Conservation (phyloP, 2,888 invertebrate species). For the Tachina lurida region DNA sequence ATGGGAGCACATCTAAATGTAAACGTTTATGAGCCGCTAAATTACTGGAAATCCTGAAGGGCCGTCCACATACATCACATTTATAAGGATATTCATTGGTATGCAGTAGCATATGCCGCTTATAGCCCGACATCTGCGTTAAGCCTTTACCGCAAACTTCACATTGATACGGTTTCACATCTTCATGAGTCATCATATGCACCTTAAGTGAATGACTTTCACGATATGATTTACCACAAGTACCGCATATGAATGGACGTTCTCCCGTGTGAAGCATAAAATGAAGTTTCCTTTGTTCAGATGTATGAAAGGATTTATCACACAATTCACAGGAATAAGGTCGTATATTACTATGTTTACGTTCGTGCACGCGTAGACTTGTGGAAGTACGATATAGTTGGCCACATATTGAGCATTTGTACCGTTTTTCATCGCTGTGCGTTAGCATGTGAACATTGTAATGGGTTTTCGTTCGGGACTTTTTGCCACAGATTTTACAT, state of each 20-base stretch:
- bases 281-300: constrained; percentile 81
- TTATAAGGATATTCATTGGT: constrained; percentile 81
- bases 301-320: constrained; percentile 81
- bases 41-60: constrained; percentile 82
- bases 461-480: constrained; percentile 59
- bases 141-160: constrained; percentile 81
- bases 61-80: constrained; percentile 80
- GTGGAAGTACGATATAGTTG: constrained; percentile 62
- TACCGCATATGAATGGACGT: constrained; percentile 80
- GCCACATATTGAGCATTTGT: constrained; percentile 62
- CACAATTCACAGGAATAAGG: constrained; percentile 80
- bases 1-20: constrained; percentile 80
- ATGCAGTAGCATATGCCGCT: constrained; percentile 82
- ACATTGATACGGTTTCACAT: constrained; percentile 81
- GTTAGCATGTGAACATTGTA: constrained; percentile 68
- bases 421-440: constrained; percentile 64
- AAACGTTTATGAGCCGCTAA: constrained; percentile 80
- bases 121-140: constrained; percentile 82
- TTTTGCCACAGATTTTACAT: constrained; percentile 66
- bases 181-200: constrained; percentile 80
- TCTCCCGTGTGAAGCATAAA: constrained; percentile 79
- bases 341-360: constrained; percentile 80
- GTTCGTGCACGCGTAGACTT: constrained; percentile 75
- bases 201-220: constrained; percentile 80
- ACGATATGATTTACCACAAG: constrained; percentile 80